phyloP scores from a whole-genome alignment of 2,797 vertebrate genomes.

The Gouania willdenowi region DNA sequence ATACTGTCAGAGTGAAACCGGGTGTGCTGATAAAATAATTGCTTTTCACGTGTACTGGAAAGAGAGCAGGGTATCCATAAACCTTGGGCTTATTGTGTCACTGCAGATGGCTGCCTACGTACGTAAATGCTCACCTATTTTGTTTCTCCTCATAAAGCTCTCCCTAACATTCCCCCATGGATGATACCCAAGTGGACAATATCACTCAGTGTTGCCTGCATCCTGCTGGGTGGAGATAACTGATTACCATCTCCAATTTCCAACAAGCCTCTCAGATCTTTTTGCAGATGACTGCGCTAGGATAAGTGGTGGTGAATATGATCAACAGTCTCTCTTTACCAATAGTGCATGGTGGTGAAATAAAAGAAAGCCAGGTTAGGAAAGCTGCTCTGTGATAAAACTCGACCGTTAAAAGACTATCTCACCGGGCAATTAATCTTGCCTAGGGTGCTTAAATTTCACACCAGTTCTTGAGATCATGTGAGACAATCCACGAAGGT shows the following conservation, averaged over 20 bases:
- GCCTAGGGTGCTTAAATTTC: conserved; percentile 50
- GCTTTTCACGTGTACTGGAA: conserved; percentile 3
- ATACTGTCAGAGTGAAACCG: background rate
- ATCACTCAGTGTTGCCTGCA: conserved; percentile 14
- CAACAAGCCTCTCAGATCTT: conserved; percentile 43
- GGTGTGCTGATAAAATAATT: conserved; percentile 22
- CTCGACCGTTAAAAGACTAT: conserved; percentile 43
- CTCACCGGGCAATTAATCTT: conserved; percentile 62
- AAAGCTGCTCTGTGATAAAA: conserved; percentile 47
- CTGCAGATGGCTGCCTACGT: conserved; percentile 24
- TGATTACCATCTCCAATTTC: conserved; percentile 53
- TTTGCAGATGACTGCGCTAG: conserved; percentile 40
- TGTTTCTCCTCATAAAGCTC: conserved; percentile 26
- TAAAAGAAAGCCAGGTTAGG: conserved; percentile 45
- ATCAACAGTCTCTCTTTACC: conserved; percentile 59
- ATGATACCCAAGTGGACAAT: conserved; percentile 29
- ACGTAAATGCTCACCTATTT: conserved; percentile 27
- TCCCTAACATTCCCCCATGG: conserved; percentile 18
- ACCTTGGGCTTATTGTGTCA: conserved; percentile 5
- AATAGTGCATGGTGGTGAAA: conserved; percentile 44
- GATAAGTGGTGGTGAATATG: conserved; percentile 56
- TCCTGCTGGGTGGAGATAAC: conserved; percentile 38
- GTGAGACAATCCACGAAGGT: conserved; percentile 30
- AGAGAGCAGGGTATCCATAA: conserved; percentile 15
- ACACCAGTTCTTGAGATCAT: conserved; percentile 49